Percentiles rank a stretch among this genome's conserved stretches.
Conservation (phyloP, 2,113 vertebrate species). For the Lophura nycthemera region DNA sequence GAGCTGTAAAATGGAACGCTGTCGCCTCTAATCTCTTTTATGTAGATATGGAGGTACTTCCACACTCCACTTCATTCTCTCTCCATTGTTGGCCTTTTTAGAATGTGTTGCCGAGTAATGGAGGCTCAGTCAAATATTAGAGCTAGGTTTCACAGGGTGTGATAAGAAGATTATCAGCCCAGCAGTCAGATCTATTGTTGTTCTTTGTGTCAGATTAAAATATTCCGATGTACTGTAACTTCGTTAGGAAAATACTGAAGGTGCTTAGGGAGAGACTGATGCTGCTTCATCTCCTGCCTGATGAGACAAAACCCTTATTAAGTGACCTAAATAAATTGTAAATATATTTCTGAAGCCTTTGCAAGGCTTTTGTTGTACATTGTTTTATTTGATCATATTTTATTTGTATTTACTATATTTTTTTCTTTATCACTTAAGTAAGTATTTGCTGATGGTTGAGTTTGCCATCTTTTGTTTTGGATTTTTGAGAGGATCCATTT, state of each 20-base stretch:
- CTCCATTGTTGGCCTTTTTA: slow-evolving; percentile 80
- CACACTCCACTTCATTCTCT: slow-evolving; percentile 85
- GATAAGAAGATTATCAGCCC: slow-evolving; percentile 85
- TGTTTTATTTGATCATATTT: neutral
- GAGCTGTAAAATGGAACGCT: slow-evolving; percentile 97
- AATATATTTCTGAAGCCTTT: slow-evolving; percentile 34
- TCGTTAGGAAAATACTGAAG: slow-evolving; percentile 76
- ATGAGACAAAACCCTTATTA: slow-evolving; percentile 72
- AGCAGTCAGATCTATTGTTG: slow-evolving; percentile 80
- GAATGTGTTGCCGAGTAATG: slow-evolving; percentile 80
- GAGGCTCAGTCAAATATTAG: slow-evolving; percentile 79
- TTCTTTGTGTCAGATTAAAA: slow-evolving; percentile 85
- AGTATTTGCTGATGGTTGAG: neutral
- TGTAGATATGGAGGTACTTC: slow-evolving; percentile 91
- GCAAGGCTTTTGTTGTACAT: neutral
- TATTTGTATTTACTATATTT: neutral
- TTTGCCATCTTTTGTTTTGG: neutral
- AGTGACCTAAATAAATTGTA: slow-evolving; percentile 67
- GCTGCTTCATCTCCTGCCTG: slow-evolving; percentile 43
- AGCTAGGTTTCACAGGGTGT: slow-evolving; percentile 84
- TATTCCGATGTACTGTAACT: slow-evolving; percentile 80
- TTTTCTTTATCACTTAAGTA: neutral
- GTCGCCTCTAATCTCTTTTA: slow-evolving; percentile 95
- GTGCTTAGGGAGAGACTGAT: slow-evolving; percentile 60
- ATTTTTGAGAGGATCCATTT: slow-evolving; percentile 14